Evolutionary conservation across 2,797 vertebrate genomes (phyloP).

Genomic region (Enteromius mattozi): DNA sequence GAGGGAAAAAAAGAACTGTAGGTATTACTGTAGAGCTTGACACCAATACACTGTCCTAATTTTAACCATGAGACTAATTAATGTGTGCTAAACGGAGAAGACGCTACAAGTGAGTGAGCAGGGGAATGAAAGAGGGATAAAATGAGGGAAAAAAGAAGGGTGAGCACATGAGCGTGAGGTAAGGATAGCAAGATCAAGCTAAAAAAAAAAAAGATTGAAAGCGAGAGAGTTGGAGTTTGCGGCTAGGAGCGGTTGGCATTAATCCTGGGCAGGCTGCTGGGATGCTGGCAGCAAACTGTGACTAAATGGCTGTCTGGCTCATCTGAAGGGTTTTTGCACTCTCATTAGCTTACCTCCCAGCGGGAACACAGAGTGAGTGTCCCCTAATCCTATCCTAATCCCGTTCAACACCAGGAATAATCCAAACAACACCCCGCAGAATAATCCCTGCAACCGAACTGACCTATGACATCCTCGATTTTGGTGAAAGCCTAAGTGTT

Average conservation of each 20-base stretch:
- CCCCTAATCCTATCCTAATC: constrained; percentile 74
- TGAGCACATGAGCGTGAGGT: constrained; percentile 40
- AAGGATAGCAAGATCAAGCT: constrained; percentile 57
- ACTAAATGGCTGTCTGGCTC: constrained; percentile 59
- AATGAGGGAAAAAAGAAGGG: constrained; percentile 39
- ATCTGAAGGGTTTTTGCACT: constrained; percentile 62
- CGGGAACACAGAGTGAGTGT: constrained; percentile 64
- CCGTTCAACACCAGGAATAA: constrained; percentile 70
- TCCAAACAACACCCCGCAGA: constrained; percentile 66
- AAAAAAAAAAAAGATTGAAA: constrained; percentile 48
- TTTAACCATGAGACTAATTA: constrained; percentile 41
- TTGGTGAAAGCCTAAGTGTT: constrained; percentile 21
- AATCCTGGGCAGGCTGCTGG: constrained; percentile 60
- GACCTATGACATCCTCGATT: constrained; percentile 62
- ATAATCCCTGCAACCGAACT: constrained; percentile 71
- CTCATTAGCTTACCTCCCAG: constrained; percentile 74
- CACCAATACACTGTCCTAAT: constrained; percentile 36
- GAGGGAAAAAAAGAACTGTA: constrained; percentile 4
- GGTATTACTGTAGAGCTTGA: constrained; percentile 33
- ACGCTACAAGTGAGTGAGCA: constrained; percentile 25
- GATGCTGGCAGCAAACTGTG: constrained; percentile 53
- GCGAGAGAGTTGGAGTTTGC: constrained; percentile 53
- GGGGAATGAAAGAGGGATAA: constrained; percentile 51
- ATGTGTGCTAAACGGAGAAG: constrained; percentile 29
- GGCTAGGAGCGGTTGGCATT: constrained; percentile 64